These are phyloP conservation scores for Clytia hemisphaerica DNA, from an alignment of 30 jellyfish, hydroid and myxozoan species.

Conservation along the genomic window DNA sequence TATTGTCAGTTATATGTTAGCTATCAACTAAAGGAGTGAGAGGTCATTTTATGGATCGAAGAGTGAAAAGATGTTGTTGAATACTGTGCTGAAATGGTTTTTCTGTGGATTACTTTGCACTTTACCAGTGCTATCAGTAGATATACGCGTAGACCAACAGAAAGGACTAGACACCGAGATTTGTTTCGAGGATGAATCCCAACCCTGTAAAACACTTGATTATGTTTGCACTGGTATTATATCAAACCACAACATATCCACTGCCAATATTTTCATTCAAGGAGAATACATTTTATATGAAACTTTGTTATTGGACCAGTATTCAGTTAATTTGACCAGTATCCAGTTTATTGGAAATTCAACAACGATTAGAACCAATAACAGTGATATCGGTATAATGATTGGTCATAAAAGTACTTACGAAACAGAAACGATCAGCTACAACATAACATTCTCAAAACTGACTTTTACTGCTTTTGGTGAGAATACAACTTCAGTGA, in stretches of 20 bases:
- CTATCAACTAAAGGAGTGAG: no score
- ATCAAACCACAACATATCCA: background rate
- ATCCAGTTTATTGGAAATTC: background rate
- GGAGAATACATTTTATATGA: slow-evolving; percentile 28
- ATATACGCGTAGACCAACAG: no score
- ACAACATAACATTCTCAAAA: slow-evolving; percentile 23
- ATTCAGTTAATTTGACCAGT: background rate
- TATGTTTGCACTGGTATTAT: slow-evolving; percentile 31
- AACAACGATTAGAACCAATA: slow-evolving; percentile 19
- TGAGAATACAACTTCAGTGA: slow-evolving; percentile 35
- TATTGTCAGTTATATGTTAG: no score
- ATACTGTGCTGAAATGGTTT: no score
- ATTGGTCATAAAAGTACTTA: slow-evolving; percentile 37
- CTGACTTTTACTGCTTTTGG: slow-evolving; percentile 37
- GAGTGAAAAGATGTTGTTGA: no score
- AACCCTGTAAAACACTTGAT: slow-evolving; percentile 51
- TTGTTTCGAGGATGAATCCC: no score
- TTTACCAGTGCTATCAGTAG: no score
- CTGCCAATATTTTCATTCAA: slow-evolving; percentile 14
- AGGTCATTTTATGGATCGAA: no score
- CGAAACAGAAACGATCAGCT: slow-evolving; percentile 9
- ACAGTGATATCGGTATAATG: slow-evolving; percentile 19
- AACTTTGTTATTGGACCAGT: slow-evolving; percentile 10
- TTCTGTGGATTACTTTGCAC: no score
- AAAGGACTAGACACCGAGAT: no score